Percentiles rank a stretch among this genome's conserved stretches.
These are phyloP conservation scores for Willisornis vidua DNA, from an alignment of 2,113 vertebrate genomes.

Conservation along the genomic window DNA sequence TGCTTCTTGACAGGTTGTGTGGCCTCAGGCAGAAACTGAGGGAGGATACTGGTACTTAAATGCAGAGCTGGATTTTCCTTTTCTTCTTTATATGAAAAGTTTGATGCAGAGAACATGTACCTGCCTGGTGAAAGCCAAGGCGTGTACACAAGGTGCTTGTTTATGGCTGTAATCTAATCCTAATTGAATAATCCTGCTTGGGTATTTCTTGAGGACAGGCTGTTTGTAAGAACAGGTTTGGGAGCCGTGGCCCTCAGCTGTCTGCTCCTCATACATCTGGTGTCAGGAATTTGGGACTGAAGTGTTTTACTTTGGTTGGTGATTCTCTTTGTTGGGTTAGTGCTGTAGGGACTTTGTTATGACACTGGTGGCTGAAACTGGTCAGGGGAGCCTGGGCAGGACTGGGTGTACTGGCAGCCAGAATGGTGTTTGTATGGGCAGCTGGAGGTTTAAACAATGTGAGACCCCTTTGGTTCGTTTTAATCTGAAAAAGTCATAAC, in stretches of 20 bases:
- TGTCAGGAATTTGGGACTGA: neutral
- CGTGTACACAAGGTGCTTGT: neutral
- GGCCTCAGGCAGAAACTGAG: constrained; percentile 4
- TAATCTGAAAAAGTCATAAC: neutral
- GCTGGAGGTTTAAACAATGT: neutral
- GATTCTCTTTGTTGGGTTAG: neutral
- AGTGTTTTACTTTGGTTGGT: neutral
- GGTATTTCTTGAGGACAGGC: neutral
- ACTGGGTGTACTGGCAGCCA: neutral
- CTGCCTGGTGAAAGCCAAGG: neutral
- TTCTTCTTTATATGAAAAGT: neutral
- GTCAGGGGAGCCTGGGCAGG: neutral
- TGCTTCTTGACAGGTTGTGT: neutral
- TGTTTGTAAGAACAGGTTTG: neutral
- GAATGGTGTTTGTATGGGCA: neutral
- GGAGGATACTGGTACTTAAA: constrained; percentile 2
- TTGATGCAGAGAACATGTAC: neutral
- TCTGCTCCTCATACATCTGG: neutral
- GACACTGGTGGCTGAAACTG: neutral
- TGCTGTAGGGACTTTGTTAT: neutral
- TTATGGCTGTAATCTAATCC: neutral
- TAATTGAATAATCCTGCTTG: neutral
- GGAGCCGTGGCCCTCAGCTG: neutral
- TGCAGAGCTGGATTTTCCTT: constrained; percentile 34
- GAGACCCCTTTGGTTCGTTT: neutral